A percentile compares a stretch with the other conserved stretches of the same genome.
Conservation (phyloP, 1,140 invertebrate genomes). For the Drosophila cardini region DNA sequence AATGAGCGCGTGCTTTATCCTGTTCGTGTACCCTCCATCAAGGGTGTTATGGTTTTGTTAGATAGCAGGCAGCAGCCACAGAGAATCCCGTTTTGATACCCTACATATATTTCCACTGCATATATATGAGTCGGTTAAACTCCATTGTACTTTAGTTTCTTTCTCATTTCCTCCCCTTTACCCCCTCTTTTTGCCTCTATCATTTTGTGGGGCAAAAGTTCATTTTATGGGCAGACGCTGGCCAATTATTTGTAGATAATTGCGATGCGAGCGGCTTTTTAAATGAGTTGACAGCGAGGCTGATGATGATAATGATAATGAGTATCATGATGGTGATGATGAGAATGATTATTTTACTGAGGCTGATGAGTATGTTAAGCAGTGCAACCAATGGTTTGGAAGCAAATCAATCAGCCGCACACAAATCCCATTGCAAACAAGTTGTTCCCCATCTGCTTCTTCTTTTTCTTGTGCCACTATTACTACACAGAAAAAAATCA, state of each 20-base stretch:
- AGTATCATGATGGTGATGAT: conserved; percentile 6
- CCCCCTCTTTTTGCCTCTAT: conserved; percentile 6
- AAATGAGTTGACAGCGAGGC: conserved; percentile 66
- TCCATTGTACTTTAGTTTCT: not conserved
- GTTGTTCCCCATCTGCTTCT: conserved; percentile 9
- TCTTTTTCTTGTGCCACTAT: conserved; percentile 7
- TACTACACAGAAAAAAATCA: too few species aligned
- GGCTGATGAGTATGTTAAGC: conserved; percentile 46
- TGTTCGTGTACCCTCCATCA: too few species aligned
- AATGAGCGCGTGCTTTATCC: conserved; percentile 37
- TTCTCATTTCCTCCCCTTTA: not conserved
- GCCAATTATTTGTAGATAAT: conserved; percentile 77
- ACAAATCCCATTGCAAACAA: conserved; percentile 46
- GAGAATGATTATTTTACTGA: conserved; percentile 6
- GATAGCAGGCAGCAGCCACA: too few species aligned
- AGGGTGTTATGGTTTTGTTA: too few species aligned
- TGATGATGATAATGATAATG: conserved; percentile 22
- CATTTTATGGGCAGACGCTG: conserved; percentile 46
- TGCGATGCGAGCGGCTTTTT: conserved; percentile 66
- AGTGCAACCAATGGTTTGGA: conserved; percentile 62
- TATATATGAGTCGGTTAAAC: too few species aligned
- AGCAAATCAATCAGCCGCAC: conserved; percentile 75
- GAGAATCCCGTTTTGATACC: too few species aligned
- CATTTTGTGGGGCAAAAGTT: conserved; percentile 32
- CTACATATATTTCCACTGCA: too few species aligned